phyloP scores from a whole-genome alignment of 2,888 invertebrate species.

The Eumerus sabulonum region DNA sequence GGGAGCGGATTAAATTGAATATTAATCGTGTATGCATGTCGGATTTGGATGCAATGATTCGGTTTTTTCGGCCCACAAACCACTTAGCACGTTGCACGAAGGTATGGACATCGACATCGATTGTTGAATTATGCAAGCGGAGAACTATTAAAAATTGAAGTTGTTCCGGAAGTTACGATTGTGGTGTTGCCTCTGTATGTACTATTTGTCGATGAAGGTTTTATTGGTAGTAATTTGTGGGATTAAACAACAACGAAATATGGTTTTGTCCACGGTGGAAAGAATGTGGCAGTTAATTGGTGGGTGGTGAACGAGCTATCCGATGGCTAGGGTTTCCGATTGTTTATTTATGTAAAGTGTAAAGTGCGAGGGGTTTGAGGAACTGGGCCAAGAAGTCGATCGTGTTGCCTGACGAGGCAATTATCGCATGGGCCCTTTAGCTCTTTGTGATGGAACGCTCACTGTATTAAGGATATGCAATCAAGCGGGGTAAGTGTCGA shows the following conservation, averaged over 20 bases:
- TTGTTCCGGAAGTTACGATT: conserved; percentile 46
- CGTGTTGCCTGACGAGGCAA: too few species aligned
- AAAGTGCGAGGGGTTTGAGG: too few species aligned
- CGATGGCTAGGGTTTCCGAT: too few species aligned
- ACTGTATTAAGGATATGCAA: too few species aligned
- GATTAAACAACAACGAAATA: background rate
- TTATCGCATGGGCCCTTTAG: too few species aligned
- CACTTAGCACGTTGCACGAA: background rate
- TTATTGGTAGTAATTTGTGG: conserved; percentile 36
- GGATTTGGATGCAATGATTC: conserved; percentile 31
- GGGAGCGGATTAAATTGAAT: conserved; percentile 19
- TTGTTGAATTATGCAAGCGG: conserved; percentile 51
- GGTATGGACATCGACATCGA: conserved; percentile 37
- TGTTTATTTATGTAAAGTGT: too few species aligned
- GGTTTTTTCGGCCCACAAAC: too few species aligned
- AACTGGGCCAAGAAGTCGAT: too few species aligned
- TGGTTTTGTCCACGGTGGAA: background rate
- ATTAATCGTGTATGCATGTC: conserved; percentile 41
- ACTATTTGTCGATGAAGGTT: conserved; percentile 17
- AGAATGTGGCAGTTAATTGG: too few species aligned
- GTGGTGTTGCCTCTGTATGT: conserved; percentile 16
- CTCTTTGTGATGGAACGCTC: too few species aligned
- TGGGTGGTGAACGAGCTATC: too few species aligned
- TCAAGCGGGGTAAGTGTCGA: too few species aligned
- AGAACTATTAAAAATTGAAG: conserved; percentile 59